These are phyloP conservation scores for Eristalis tenax DNA, from an alignment of 2,888 invertebrate genomes.

Conservation along the genomic window DNA sequence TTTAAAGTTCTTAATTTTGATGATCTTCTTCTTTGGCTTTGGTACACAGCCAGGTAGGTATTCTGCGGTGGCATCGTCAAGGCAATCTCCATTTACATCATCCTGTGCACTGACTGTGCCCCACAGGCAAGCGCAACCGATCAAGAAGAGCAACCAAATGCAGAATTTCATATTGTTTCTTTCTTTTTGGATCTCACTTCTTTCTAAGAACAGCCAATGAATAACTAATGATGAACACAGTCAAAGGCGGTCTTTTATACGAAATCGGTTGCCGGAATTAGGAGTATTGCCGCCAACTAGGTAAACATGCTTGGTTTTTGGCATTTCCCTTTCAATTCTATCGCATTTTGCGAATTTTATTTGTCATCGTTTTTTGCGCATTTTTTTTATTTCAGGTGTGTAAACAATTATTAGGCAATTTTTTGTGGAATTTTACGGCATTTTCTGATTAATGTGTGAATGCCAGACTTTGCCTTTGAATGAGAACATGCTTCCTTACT, in stretches of 20 bases:
- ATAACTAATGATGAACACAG: neutral
- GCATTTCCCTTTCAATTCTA: too few species aligned
- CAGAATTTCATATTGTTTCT: neutral
- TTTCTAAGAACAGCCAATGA: neutral
- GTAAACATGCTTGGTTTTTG: neutral
- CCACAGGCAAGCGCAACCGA: neutral
- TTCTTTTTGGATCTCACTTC: neutral
- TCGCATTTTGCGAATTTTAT: too few species aligned
- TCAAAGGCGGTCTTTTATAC: neutral
- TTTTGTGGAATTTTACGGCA: too few species aligned
- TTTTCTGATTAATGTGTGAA: too few species aligned
- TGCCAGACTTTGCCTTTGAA: too few species aligned
- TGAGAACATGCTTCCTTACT: too few species aligned
- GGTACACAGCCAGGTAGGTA: neutral
- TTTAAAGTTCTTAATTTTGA: neutral
- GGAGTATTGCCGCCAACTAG: neutral
- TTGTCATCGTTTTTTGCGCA: too few species aligned
- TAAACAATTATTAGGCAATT: too few species aligned
- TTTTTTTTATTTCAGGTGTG: too few species aligned
- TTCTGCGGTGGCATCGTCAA: neutral
- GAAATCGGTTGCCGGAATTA: neutral
- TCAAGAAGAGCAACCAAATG: neutral
- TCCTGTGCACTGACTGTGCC: neutral
- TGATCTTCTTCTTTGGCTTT: neutral
- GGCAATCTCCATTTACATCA: conserved; percentile 4